Evolutionary conservation across 30 jellyfish, hydroid and myxozoan species (phyloP).

Genomic region (Haliclystus octoradiatus): DNA sequence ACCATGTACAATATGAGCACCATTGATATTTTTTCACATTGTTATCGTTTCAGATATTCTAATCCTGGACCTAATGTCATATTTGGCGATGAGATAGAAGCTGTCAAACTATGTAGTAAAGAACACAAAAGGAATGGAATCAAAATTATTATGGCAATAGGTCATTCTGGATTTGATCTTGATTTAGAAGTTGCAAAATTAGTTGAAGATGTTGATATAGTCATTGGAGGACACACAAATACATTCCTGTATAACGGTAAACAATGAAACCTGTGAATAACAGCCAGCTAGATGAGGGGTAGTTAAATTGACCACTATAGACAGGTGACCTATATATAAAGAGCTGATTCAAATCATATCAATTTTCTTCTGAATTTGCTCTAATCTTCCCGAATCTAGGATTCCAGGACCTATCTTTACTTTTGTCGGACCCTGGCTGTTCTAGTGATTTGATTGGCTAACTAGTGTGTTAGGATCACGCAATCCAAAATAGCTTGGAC

Average conservation of each 20-base stretch:
- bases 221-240: constrained; percentile 76
- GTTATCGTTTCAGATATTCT: constrained; percentile 23
- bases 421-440: not conserved
- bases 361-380: no score
- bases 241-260: constrained; percentile 73
- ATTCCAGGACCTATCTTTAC: not conserved
- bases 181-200: constrained; percentile 41
- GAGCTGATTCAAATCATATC: no score
- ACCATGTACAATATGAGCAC: no score
- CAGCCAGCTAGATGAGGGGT: no score
- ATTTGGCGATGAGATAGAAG: constrained; percentile 30
- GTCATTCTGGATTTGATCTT: constrained; percentile 71
- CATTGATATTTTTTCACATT: no score
- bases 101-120: constrained; percentile 33
- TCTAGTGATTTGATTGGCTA: no score
- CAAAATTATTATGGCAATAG: constrained; percentile 42
- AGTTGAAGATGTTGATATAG: constrained; percentile 60
- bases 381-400: no score
- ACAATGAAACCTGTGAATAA: no score
- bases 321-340: no score
- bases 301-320: no score
- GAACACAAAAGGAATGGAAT: constrained; percentile 20
- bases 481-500: no score
- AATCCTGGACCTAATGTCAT: constrained; percentile 51
- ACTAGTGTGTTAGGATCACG: no score